Evolutionary conservation across 2,888 invertebrate genomes (phyloP).

Genomic region (Drosophila mercatorum): DNA sequence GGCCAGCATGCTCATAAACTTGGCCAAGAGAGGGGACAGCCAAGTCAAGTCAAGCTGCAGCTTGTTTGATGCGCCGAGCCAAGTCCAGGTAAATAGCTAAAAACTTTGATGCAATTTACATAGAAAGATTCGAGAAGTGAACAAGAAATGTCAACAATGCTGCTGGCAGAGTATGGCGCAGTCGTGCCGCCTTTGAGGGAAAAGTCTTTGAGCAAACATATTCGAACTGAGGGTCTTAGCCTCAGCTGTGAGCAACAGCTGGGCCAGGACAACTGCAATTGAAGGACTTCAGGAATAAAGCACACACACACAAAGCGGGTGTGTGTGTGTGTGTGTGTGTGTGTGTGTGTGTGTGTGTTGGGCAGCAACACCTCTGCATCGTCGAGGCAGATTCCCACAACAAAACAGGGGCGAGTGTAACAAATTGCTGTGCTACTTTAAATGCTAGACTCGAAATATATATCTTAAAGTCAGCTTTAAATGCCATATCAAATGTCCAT

Average conservation of each 20-base stretch:
- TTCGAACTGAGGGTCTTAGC: neutral
- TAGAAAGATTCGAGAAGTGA: slow-evolving; percentile 5
- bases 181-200: neutral
- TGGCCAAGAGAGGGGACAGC: slow-evolving; percentile 12
- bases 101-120: slow-evolving; percentile 35
- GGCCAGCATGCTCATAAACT: slow-evolving; percentile 33
- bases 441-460: slow-evolving; percentile 61
- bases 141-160: slow-evolving; percentile 10
- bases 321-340: neutral
- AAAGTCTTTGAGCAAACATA: neutral
- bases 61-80: slow-evolving; percentile 26
- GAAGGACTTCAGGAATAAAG: neutral
- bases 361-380: slow-evolving; percentile 26
- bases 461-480: slow-evolving; percentile 63
- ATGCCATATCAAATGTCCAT: slow-evolving; percentile 54
- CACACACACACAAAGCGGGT: neutral
- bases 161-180: neutral
- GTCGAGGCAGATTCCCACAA: slow-evolving; percentile 38
- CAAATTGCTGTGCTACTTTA: slow-evolving; percentile 73
- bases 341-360: neutral
- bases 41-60: slow-evolving; percentile 37
- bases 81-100: slow-evolving; percentile 31
- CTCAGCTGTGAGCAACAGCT: slow-evolving; percentile 1
- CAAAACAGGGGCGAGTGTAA: slow-evolving; percentile 41
- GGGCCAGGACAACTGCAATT: neutral